A percentile compares a stretch with the other conserved stretches of the same genome.
Evolutionary conservation across 2,797 vertebrate genomes (phyloP).

Genomic region (Schizopygopsis malacanthus): DNA sequence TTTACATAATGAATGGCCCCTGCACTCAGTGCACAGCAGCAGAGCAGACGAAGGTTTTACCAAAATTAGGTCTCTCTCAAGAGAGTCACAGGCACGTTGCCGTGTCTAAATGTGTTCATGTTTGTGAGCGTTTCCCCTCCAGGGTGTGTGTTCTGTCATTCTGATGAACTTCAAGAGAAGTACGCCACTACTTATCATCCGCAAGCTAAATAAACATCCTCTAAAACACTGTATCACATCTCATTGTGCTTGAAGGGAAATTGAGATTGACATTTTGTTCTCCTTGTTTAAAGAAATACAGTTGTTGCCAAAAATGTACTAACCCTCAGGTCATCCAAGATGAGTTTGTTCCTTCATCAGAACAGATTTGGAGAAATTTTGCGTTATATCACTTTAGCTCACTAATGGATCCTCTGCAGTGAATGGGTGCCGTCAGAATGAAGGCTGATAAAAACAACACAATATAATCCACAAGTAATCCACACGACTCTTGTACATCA

Average conservation of each 20-base stretch:
- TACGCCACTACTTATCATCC: not conserved
- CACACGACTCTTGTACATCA: not conserved
- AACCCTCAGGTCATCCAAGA: not conserved
- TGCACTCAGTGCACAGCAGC: not conserved
- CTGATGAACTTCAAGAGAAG: not conserved
- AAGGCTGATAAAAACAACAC: not conserved
- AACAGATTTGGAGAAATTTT: not conserved
- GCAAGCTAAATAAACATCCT: not conserved
- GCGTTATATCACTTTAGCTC: not conserved
- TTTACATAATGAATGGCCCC: constrained; percentile 35
- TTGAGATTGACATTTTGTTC: not conserved
- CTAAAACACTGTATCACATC: constrained; percentile 12
- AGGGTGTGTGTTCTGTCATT: constrained; percentile 20
- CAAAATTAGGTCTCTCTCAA: not conserved
- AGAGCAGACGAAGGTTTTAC: constrained; percentile 20
- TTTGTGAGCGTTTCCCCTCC: constrained; percentile 12
- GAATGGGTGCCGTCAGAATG: not conserved
- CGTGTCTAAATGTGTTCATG: not conserved
- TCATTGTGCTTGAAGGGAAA: not conserved
- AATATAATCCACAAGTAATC: not conserved
- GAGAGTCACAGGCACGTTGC: not conserved
- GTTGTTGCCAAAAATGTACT: not conserved
- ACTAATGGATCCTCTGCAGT: not conserved
- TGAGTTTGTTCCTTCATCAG: not conserved
- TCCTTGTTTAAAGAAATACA: not conserved